These are phyloP conservation scores for Euleptes europaea DNA, from an alignment of 2,113 vertebrate species.

Conservation along the genomic window DNA sequence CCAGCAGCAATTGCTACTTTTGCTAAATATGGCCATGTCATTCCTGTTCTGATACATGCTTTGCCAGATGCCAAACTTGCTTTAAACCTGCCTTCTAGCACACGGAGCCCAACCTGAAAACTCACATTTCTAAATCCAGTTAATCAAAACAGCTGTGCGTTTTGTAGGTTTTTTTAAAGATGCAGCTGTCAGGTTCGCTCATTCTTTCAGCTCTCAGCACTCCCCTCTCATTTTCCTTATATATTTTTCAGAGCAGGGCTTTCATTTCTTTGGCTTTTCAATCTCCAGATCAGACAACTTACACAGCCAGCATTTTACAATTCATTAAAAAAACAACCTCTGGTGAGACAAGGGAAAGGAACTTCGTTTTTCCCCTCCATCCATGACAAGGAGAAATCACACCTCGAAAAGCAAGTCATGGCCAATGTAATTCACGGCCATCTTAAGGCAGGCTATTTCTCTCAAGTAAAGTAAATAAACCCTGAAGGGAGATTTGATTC, in stretches of 20 bases:
- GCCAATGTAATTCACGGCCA: neutral
- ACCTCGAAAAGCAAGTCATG: neutral
- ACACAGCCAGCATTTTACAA: neutral
- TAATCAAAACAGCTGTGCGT: neutral
- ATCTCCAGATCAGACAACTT: neutral
- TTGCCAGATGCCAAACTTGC: neutral
- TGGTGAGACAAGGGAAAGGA: neutral
- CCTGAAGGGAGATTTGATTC: no score
- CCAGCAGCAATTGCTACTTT: neutral
- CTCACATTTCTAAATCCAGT: neutral
- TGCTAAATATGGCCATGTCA: neutral
- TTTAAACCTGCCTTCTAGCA: neutral
- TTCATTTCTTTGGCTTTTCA: neutral
- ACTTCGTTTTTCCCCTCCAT: neutral
- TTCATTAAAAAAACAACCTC: neutral
- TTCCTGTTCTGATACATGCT: neutral
- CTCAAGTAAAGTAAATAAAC: no score
- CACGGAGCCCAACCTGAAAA: neutral
- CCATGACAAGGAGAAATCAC: neutral
- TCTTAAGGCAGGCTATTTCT: neutral
- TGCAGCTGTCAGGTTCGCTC: neutral
- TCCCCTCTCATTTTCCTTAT: neutral
- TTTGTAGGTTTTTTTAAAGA: fast-evolving
- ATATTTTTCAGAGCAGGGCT: neutral
- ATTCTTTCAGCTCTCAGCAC: neutral